A percentile compares a stretch with the other conserved stretches of the same genome.
phyloP scores from a whole-genome alignment of 2,797 vertebrate species.

The Danio albolineatus region DNA sequence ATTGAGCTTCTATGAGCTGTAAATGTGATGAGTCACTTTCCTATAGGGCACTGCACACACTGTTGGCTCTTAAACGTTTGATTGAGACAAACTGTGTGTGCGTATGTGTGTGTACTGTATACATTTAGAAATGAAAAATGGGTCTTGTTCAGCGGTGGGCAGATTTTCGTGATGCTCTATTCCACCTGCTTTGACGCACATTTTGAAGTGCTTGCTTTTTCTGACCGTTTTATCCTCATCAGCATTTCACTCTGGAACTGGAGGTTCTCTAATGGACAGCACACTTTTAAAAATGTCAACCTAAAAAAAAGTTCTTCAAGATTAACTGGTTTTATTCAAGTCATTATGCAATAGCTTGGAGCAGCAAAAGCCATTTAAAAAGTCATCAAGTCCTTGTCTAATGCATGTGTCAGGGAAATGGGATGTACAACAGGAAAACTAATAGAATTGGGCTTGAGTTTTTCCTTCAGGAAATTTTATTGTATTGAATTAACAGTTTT shows the following conservation, averaged over 20 bases:
- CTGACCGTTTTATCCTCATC: background rate
- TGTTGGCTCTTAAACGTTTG: background rate
- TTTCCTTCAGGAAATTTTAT: background rate
- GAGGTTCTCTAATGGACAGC: background rate
- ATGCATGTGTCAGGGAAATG: background rate
- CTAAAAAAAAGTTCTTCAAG: background rate
- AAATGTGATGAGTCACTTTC: slow-evolving; percentile 47
- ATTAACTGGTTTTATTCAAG: background rate
- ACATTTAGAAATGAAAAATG: slow-evolving; percentile 55
- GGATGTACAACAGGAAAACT: background rate
- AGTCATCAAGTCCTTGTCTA: background rate
- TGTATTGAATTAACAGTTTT: too few species aligned
- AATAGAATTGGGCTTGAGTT: background rate
- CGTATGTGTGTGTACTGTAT: slow-evolving; percentile 3
- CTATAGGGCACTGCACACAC: background rate
- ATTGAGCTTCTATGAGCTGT: slow-evolving; percentile 14
- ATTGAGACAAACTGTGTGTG: background rate
- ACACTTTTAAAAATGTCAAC: background rate
- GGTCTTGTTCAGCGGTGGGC: slow-evolving; percentile 46
- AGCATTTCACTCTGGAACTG: background rate
- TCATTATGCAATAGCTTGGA: background rate
- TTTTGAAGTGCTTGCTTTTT: background rate
- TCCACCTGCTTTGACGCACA: background rate
- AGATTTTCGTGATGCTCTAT: slow-evolving; percentile 53
- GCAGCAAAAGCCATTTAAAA: background rate